phyloP scores from a whole-genome alignment of 2,113 vertebrate species.

The Eurystomus gularis region DNA sequence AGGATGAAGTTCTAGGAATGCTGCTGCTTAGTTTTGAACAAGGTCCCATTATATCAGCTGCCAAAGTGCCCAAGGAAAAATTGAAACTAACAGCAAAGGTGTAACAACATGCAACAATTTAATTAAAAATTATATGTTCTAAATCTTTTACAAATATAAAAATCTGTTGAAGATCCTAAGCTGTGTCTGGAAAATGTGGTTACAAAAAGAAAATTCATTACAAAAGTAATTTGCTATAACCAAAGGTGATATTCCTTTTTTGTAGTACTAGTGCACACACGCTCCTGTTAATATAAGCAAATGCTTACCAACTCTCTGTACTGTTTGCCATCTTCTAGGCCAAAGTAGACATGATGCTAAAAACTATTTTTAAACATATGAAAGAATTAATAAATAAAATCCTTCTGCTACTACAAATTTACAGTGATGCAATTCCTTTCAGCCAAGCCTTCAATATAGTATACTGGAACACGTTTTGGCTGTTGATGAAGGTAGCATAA shows the following conservation, averaged over 20 bases:
- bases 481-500: background rate
- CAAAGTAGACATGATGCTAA: background rate
- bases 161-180: constrained; percentile 23
- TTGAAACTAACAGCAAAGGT: background rate
- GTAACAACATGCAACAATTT: background rate
- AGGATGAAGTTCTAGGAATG: background rate
- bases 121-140: background rate
- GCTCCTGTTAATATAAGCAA: background rate
- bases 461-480: background rate
- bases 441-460: background rate
- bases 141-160: background rate
- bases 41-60: background rate
- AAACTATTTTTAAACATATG: background rate
- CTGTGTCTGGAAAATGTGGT: background rate
- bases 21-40: background rate
- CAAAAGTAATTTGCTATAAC: background rate
- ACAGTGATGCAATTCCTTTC: background rate
- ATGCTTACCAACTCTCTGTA: background rate
- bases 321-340: background rate
- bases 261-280: background rate
- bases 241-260: background rate
- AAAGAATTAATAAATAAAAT: constrained; percentile 8
- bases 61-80: background rate
- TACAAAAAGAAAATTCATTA: background rate
- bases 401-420: background rate